Conservation (phyloP, 1,140 invertebrate genomes). For the Aphelinus atriplicis region DNA sequence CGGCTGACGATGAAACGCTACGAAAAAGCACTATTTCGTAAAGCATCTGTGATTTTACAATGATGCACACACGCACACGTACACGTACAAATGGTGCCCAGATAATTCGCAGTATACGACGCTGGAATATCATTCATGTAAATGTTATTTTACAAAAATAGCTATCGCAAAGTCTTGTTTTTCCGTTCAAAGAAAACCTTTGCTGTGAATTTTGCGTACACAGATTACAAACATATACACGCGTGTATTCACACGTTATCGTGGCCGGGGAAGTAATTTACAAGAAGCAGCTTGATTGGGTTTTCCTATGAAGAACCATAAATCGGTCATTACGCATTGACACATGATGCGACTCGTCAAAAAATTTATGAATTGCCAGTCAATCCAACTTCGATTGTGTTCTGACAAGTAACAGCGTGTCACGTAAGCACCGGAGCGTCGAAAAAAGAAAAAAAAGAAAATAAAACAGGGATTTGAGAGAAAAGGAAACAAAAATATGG, state of each 20-base stretch:
- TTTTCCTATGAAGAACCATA: conserved; percentile 2
- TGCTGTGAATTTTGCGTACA: conserved; percentile 36
- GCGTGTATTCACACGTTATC: conserved; percentile 39
- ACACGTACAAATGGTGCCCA: conserved; percentile 36
- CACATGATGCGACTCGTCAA: conserved; percentile 13
- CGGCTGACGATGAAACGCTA: conserved; percentile 38
- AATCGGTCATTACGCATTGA: conserved; percentile 33
- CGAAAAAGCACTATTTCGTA: conserved; percentile 26
- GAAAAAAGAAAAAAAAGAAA: conserved; percentile 28
- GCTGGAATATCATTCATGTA: conserved; percentile 32
- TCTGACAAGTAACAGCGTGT: conserved; percentile 30
- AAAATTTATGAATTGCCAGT: background rate
- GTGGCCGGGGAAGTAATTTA: conserved; percentile 38
- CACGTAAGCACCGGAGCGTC: conserved; percentile 36
- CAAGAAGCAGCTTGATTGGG: conserved; percentile 15
- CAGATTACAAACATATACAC: conserved; percentile 32
- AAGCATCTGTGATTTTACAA: conserved; percentile 27
- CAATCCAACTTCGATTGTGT: conserved; percentile 16
- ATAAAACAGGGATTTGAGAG: conserved; percentile 21
- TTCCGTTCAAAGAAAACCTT: conserved; percentile 32
- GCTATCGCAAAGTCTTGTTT: conserved; percentile 38
- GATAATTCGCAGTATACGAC: conserved; percentile 36
- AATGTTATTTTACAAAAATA: conserved; percentile 42
- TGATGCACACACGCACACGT: conserved; percentile 35
- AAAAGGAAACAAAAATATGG: conserved; percentile 33